Conservation (phyloP, 2,888 invertebrate genomes). For the Chrysopilus asiliformis region DNA sequence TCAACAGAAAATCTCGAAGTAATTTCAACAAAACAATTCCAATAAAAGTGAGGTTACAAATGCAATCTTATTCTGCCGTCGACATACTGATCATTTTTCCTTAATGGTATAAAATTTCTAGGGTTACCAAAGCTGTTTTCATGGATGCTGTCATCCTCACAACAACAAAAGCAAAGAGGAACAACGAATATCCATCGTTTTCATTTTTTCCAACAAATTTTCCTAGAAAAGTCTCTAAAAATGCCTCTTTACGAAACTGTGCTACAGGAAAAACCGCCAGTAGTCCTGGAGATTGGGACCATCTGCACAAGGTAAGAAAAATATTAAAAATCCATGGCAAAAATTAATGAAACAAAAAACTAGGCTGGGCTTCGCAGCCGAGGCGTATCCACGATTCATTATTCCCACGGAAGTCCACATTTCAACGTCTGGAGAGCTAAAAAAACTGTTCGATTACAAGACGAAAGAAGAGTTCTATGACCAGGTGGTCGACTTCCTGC, state of each 20-base stretch:
- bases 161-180: no score
- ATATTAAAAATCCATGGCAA: no score
- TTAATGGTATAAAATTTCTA: no score
- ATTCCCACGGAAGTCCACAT: conserved; percentile 65
- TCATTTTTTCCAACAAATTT: background rate
- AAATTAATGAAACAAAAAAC: conserved; percentile 14
- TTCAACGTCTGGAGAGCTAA: conserved; percentile 44
- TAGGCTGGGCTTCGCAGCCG: conserved; percentile 87
- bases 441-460: conserved; percentile 51
- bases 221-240: conserved; percentile 5
- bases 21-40: no score
- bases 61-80: no score
- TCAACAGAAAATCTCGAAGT: no score
- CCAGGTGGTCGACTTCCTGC: conserved; percentile 76
- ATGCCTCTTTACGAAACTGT: conserved; percentile 75
- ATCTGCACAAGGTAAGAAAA: conserved; percentile 78
- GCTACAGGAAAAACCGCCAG: conserved; percentile 75
- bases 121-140: no score
- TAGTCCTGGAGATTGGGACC: conserved; percentile 79
- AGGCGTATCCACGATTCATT: conserved; percentile 77
- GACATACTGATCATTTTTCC: no score
- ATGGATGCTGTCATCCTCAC: no score
- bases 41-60: no score
- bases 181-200: no score
- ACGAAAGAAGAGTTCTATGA: conserved; percentile 63